Evolutionary conservation across 2,797 vertebrate genomes (phyloP), one percentile per base, ranked within the genome.

Genomic region (Lindbergichthys nudifrons): DNA sequence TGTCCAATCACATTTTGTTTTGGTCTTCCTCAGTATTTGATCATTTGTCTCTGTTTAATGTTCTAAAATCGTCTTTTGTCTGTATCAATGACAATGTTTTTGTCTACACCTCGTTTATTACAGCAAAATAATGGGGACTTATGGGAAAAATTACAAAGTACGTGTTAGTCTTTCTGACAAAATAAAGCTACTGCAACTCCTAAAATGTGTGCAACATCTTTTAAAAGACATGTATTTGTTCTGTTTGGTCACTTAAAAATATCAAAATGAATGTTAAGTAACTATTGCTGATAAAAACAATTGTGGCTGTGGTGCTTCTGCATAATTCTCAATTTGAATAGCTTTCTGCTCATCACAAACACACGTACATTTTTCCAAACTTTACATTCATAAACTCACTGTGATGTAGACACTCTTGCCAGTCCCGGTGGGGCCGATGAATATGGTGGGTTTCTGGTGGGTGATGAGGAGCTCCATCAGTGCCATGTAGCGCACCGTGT

Each of bases 321-420:
- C 12, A 48, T 57, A 5, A 47, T 30, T 21, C n/a, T 39, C 16
- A 10, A 26, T 5, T 18, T 2, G 26, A 7, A 11, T 52, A 26
- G 1, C 5, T 58, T 54, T 61, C 26, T 47, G 36, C 12, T 36
- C 2, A 58, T 43, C 3, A 2, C 32, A 47, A 45, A 36, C 68
- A 66, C 7, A 42, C 9, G 10, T 10, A 4, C 4, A 42, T 18
- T 10, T 62, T 70, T 72, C n/a, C 5, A 50, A 68, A 36, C 0
- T 3, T 54, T 12, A n/a, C 2, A 0, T 69, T 4, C 56, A 52
- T 42, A 36, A 63, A 96, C 96, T 95, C 92, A 97, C 97, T 71
- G 94, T 97, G 79, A 97, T 95, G 82, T 97, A 98, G 68, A 96
- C 94, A 53, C 96, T 97, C 87, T 97, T 98, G 67, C 97, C 97